Base-by-base conservation (phyloP, 2,797 vertebrate genomes). In the Anguilla pacifica region DNA sequence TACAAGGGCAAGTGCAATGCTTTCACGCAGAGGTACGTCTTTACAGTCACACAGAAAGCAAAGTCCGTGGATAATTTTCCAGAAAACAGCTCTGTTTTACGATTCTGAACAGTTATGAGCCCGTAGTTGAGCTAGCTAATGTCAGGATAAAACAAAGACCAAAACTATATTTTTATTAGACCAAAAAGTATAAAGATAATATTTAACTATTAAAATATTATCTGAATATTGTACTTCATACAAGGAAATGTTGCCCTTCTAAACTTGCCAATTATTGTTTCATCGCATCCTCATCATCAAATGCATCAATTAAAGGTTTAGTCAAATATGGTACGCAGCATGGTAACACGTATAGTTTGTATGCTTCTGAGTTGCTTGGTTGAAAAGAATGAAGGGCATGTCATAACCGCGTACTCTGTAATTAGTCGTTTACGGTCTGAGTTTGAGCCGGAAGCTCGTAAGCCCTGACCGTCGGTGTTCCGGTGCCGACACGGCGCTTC, bases 401-500 rank as follows among this genome's bases (percentile, higher is more conserved):
- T 61, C 59, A 61, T 22, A 22, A 17, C 3, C 19, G 3, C 19
- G 59, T 17, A 17, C 59, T 61, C 19, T 61, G 22, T 43, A 43
- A 43, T 43, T 4, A 43, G 39, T 43, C 39, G 39, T 43, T 43
- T 43, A 43, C 39, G 39, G 13, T 77, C 31, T 39, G 15, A 2
- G 10, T 28, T 64, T 22, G 59, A 64, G 59, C 59, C 22, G 59
- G 59, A 5, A 64, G 39, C 43, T 81, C 31, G n/a, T n/a, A 2
- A 72, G 67, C n/a, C n/a, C 67, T 28, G 67, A 6, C 9, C 9
- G n/a, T 31, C 25, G 9, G 67, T 13, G 13, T 19, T 39, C 74
- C 3, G 74, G 35, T 39, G 35, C 31, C 15, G 39, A 5, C 86
- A 85, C 87, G 89, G 84, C 88, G 70, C 94, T 95, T 96, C 94